Percentiles rank a stretch among this genome's conserved stretches.
Evolutionary conservation across 1,140 invertebrate species (phyloP).

Genomic region (Diorhabda sublineata): DNA sequence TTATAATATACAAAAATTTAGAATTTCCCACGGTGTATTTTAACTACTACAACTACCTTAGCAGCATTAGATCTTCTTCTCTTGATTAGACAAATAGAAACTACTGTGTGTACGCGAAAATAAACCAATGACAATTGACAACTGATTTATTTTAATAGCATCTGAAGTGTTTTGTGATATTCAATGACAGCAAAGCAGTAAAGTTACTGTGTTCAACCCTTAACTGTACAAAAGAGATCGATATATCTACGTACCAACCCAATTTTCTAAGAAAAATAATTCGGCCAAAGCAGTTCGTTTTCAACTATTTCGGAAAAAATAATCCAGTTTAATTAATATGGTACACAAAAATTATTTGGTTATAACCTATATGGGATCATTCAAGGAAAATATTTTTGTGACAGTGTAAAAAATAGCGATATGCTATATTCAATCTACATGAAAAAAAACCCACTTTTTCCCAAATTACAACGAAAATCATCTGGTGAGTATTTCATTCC

Average conservation of each 20-base stretch:
- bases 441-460: slow-evolving; percentile 1
- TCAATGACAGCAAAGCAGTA: neutral
- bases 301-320: neutral
- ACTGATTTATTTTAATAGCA: neutral
- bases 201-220: neutral
- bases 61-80: no score
- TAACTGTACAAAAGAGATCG: neutral
- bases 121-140: neutral
- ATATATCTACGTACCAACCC: neutral
- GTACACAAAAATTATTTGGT: neutral
- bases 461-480: slow-evolving; percentile 1
- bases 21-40: no score
- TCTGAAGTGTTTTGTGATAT: neutral
- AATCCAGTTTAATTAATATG: neutral
- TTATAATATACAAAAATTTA: no score
- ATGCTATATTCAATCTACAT: slow-evolving; percentile 2
- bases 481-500: neutral
- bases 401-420: slow-evolving; percentile 2
- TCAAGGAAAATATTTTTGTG: neutral
- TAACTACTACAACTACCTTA: no score
- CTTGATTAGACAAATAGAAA: no score
- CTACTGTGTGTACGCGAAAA: neutral
- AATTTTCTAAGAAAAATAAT: neutral
- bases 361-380: slow-evolving; percentile 2
- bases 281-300: neutral